Conservation (phyloP, 2,888 invertebrate species). For the Leucozona laternaria region DNA sequence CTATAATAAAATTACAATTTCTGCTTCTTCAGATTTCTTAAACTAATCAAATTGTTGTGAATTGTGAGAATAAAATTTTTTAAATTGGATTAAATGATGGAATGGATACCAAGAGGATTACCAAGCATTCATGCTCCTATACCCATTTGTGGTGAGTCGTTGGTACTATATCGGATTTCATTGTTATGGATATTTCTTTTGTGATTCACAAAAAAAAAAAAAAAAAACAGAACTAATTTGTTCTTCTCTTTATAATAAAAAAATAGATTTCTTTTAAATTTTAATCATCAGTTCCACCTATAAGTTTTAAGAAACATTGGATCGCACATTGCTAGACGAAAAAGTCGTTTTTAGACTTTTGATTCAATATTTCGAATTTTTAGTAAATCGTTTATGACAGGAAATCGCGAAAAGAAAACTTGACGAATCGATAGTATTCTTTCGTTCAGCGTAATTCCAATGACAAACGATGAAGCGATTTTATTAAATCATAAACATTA, state of each 20-base stretch:
- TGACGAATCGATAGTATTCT: background rate
- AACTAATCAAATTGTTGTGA: background rate
- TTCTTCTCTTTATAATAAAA: background rate
- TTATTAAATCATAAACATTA: no score
- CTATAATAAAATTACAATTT: background rate
- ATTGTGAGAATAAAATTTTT: constrained; percentile 6
- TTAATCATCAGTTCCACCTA: no score
- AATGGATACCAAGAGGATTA: constrained; percentile 84
- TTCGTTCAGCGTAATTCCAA: background rate
- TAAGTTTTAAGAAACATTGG: no score
- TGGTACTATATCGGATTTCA: constrained; percentile 74
- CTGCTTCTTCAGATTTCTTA: background rate
- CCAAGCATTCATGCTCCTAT: constrained; percentile 84
- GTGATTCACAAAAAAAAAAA: no score
- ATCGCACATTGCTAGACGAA: no score
- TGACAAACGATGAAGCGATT: no score
- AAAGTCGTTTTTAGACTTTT: no score
- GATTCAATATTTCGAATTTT: no score
- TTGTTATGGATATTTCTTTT: constrained; percentile 19
- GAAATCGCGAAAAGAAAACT: no score
- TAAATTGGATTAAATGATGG: constrained; percentile 82
- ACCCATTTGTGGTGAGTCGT: constrained; percentile 84
- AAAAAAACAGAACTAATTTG: background rate
- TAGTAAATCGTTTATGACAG: no score
- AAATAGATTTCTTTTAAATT: background rate